Base-by-base conservation (phyloP, 1,140 invertebrate genomes). In the Drosophila ohnishii region DNA sequence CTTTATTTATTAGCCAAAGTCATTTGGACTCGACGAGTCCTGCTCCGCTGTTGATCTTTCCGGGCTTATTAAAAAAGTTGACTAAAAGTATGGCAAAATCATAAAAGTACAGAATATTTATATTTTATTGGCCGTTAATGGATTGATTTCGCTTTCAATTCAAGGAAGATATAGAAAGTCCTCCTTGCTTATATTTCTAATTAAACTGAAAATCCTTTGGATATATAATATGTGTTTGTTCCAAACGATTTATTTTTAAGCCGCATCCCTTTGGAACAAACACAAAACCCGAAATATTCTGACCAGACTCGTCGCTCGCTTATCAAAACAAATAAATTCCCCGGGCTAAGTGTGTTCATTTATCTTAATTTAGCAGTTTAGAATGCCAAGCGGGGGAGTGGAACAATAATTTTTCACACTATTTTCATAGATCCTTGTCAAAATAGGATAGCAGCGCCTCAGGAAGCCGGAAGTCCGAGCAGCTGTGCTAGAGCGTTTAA, bases 301-400 rank as follows among this genome's bases (percentile, higher is more conserved):
- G 22, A 25, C 42, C 64, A 40, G 51, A 48, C 40, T 59, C 55
- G 42, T 16, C 64, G 10, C 34, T 42, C 39, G 56, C 59, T 50
- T 70, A 86, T 78, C 55, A 81, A 86, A 85, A 82, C 75, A 85
- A 87, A 85, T 85, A 85, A 85, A 86, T 85, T 78, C 25, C 34
- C 19, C 22, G n/a, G 59, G 56, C 69, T 58, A 78, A 87, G 71
- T 86, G 70, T 69, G 44, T 45, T 55, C 71, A 86, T 86, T 78
- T 69, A 87, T 86, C 82, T 86, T 87, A 78, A 87, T 87, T 86
- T 71, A 62, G 61, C 45, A 85, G 37, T 69, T 77, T 64, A 58
- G 59, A 72, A 37, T 48, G 66, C 32, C 37, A 34, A 53, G 19
- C 16, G 53, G 39, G 16, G 47, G 39, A 13, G 48, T 25, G 37